These are phyloP conservation scores for Leiothrix lutea DNA, from an alignment of 2,113 vertebrate genomes.

Conservation along the genomic window DNA sequence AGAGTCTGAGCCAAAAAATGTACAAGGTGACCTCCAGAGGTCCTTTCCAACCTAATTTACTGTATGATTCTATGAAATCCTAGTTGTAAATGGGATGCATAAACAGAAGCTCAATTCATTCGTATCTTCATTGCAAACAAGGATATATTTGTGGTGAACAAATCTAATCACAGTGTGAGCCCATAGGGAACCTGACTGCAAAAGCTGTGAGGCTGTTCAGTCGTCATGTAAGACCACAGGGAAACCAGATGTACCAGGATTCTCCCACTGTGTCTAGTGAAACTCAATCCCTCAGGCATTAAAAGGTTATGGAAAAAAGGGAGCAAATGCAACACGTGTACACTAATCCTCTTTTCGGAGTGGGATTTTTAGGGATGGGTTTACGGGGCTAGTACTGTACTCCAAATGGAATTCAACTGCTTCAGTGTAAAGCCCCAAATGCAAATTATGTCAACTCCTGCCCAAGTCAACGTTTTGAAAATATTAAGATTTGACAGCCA, in stretches of 20 bases:
- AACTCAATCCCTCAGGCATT: constrained; percentile 59
- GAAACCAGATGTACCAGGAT: constrained; percentile 68
- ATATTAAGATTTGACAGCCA: neutral
- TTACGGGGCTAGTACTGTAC: neutral
- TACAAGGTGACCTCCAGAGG: constrained; percentile 16
- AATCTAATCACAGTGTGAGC: constrained; percentile 65
- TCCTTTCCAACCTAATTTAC: constrained; percentile 58
- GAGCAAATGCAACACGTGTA: constrained; percentile 39
- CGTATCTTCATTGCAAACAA: constrained; percentile 21
- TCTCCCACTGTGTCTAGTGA: constrained; percentile 56
- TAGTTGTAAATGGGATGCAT: constrained; percentile 20
- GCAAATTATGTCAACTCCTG: neutral
- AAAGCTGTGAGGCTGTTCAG: constrained; percentile 65
- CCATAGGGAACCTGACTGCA: constrained; percentile 53
- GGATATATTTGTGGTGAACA: constrained; percentile 59
- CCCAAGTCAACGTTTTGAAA: neutral
- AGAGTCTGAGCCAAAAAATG: neutral
- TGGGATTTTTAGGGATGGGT: constrained; percentile 22
- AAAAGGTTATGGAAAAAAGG: constrained; percentile 55
- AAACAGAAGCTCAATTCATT: constrained; percentile 35
- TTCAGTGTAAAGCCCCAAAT: constrained; percentile 6
- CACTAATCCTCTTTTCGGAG: constrained; percentile 47
- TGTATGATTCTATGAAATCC: constrained; percentile 49
- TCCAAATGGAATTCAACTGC: constrained; percentile 27
- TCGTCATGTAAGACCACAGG: constrained; percentile 67